A percentile compares a stretch with the other conserved stretches of the same genome.
phyloP scores from a whole-genome alignment of 2,113 vertebrate species.

The Vulpes lagopus region DNA sequence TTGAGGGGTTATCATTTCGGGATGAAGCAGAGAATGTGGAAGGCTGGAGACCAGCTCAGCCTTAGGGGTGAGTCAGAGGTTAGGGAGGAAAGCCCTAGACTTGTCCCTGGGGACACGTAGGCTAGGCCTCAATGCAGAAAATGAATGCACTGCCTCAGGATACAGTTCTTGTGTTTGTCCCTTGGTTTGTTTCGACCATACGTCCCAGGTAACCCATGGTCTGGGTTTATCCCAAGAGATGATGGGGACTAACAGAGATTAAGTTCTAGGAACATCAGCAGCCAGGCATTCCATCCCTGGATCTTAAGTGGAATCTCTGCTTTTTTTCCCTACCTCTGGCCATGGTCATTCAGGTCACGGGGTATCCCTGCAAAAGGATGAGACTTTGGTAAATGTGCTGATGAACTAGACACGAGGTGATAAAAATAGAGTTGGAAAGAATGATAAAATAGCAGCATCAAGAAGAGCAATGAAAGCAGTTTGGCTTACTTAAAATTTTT shows the following conservation, averaged over 20 bases:
- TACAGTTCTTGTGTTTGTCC: background rate
- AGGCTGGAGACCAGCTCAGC: background rate
- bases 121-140: background rate
- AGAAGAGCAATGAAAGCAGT: background rate
- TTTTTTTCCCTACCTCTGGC: background rate
- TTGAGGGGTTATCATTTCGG: background rate
- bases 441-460: background rate
- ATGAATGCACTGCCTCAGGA: background rate
- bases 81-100: background rate
- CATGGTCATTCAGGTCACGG: background rate
- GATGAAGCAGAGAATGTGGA: background rate
- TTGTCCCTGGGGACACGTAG: background rate
- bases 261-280: background rate
- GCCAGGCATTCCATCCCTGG: background rate
- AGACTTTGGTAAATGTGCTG: background rate
- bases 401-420: background rate
- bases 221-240: background rate
- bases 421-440: background rate
- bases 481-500: background rate
- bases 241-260: background rate
- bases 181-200: background rate
- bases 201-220: background rate
- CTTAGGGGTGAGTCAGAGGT: conserved; percentile 46
- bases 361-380: background rate
- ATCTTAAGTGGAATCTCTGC: background rate